Evolutionary conservation across 1,140 invertebrate genomes (phyloP), one percentile per base, ranked within the genome.

Genomic region (Zaprionus ornatus): DNA sequence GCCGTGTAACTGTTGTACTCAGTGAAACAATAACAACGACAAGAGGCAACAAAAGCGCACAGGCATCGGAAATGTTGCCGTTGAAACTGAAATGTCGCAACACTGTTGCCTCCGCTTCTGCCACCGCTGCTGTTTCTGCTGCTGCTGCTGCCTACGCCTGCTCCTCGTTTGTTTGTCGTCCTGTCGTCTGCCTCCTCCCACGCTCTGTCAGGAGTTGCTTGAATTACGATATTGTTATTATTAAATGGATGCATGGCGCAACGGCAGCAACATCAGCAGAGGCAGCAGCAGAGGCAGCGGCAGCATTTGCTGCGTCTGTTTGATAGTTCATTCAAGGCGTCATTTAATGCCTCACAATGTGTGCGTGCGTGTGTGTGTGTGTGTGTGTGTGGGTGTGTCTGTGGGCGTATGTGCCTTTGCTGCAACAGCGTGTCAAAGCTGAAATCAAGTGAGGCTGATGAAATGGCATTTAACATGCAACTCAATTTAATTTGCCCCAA

Each of bases 141-240:
- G 0, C 17, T 29, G 15, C 23, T 29, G 40, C 17, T 48, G 59
- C 40, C 25, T 27, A 23, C 35, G 13, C 19, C 40, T 27, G 40
- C 32, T 37, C 64, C 40, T 45, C 32, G 62, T 48, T 32, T 45
- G n/a, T 21, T 56, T 63, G 55, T 60, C 48, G 70, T 88, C 77
- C 40, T 63, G 55, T 50, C 45, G 45, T 23, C 45, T 48, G 45
- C 45, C 45, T 48, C 17, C 45, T 2, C 45, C 19, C 19, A 9
- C 45, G 45, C 68, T 48, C 85, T 88, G 85, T 80, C 85, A 90
- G 79, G 85, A 90, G 86, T 90, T 90, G 86, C 76, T 78, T 90
- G 85, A 90, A 90, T 90, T 90, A 90, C 85, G 85, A 90, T 90
- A 90, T 90, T 90, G 85, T 90, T 90, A 85, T 88, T 88, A 88